Base-by-base conservation (phyloP, 2,113 vertebrate genomes). In the Saccopteryx leptura region DNA sequence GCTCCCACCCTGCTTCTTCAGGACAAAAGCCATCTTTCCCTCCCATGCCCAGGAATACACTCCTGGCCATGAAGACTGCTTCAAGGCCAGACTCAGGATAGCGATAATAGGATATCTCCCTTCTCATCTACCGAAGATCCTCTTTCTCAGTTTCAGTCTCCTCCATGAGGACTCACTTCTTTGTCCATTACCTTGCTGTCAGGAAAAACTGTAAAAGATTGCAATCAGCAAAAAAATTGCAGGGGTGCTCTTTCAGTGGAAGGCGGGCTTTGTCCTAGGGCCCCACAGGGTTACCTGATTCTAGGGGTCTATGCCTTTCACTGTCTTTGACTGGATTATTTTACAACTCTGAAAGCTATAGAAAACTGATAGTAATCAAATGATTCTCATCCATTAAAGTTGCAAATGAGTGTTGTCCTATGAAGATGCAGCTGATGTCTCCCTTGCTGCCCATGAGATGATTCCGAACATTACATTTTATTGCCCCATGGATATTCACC, bases 341-440 rank as follows among this genome's bases (percentile, higher is more conserved):
- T 90, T 92, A 90, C 68, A 92, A 58, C 74, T 86, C 60, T 81
- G 60, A 63, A 92, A 56, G 71, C 85, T 89, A 92, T 15, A 94
- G 60, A 81, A 94, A 92, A 96, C 89, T 58, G 65, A 68, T 66
- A 76, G 63, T 60, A 87, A 97, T 72, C 75, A 90, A 93, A 90
- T 72, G 52, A 93, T 93, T 87, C 76, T 61, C 72, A 75, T 33
- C 14, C 69, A 93, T 88, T 85, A 88, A 91, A 66, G 50, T 11
- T 82, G 84, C 85, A 76, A 89, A 18, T 17, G 66, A 93, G 82
- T 63, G 28, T 2, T 33, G 24, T 75, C 71, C 54, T 89, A 4
- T 28, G 33, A 60, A 88, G 46, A 58, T 56, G 8, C 18, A 91
- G 50, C 0, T 63, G n/a, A 66, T 80, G 69, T 13, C 24, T 46